Percentiles rank a stretch among this genome's conserved stretches.
These are phyloP conservation scores for Pocillopora verrucosa DNA, from an alignment of 64 coral and sea anemone genomes.

Conservation along the genomic window DNA sequence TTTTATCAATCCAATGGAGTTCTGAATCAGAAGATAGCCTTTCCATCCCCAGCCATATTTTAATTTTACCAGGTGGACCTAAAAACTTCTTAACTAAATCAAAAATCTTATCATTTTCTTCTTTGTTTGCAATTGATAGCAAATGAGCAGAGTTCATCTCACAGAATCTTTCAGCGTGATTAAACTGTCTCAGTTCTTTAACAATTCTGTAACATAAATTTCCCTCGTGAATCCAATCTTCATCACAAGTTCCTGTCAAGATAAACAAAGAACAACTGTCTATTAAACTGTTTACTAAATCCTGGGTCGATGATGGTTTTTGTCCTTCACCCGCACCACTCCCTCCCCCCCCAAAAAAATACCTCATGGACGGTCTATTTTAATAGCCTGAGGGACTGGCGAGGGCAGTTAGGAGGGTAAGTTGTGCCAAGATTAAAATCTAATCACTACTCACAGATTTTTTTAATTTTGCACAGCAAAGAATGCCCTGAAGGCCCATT, in stretches of 20 bases:
- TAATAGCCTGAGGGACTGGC: too few species aligned
- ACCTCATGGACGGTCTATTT: too few species aligned
- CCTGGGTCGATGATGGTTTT: neutral
- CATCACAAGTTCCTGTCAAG: constrained; percentile 39
- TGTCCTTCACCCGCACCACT: too few species aligned
- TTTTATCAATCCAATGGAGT: constrained; percentile 74
- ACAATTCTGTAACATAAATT: constrained; percentile 32
- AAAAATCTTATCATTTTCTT: constrained; percentile 45
- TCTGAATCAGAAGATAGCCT: constrained; percentile 31
- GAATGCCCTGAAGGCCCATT: too few species aligned
- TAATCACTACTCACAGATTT: too few species aligned
- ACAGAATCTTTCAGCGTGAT: constrained; percentile 56
- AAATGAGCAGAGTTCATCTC: constrained; percentile 29
- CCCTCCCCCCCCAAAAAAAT: too few species aligned
- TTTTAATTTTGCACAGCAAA: too few species aligned
- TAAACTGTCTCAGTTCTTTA: constrained; percentile 33
- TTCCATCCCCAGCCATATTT: constrained; percentile 67
- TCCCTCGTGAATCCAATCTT: constrained; percentile 35
- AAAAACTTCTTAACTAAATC: constrained; percentile 25
- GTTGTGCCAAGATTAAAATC: too few species aligned
- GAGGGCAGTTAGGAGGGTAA: too few species aligned
- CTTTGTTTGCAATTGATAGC: constrained; percentile 46
- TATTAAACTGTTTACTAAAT: neutral
- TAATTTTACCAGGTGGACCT: constrained; percentile 20
- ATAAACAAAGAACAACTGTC: neutral